phyloP scores from a whole-genome alignment of 1,140 invertebrate species.

The Neodiprion lecontei region DNA sequence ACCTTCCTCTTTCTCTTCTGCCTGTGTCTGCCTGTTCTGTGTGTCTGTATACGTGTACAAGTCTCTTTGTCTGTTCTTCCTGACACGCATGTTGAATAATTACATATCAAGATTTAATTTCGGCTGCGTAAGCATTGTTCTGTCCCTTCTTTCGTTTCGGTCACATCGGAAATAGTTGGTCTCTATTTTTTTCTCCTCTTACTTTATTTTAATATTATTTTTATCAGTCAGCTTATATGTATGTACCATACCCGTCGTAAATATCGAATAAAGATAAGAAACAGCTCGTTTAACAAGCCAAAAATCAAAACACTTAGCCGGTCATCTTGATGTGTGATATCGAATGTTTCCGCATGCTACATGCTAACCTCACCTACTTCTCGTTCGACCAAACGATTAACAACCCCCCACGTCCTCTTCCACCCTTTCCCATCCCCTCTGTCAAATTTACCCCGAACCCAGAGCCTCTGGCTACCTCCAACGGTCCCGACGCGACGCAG shows the following conservation, averaged over 20 bases:
- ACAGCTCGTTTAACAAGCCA: too few species aligned
- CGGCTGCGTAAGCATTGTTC: not conserved
- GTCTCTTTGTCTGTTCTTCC: too few species aligned
- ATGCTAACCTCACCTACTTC: conserved; percentile 19
- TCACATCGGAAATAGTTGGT: conserved; percentile 16
- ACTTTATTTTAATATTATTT: too few species aligned
- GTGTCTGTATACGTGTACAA: too few species aligned
- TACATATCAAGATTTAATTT: conserved; percentile 34
- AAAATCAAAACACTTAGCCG: not conserved
- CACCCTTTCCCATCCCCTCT: not conserved
- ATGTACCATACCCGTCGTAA: too few species aligned
- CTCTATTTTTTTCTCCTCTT: not conserved
- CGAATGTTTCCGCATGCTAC: conserved; percentile 19
- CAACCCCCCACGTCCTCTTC: conserved; percentile 8
- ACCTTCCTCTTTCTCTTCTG: too few species aligned
- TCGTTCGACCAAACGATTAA: conserved; percentile 14
- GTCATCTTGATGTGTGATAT: conserved; percentile 33
- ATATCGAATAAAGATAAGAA: too few species aligned
- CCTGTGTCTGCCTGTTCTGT: too few species aligned
- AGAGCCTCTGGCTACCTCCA: conserved; percentile 32
- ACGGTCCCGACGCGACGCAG: conserved; percentile 60
- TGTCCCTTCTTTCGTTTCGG: conserved; percentile 18
- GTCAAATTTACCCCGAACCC: not conserved
- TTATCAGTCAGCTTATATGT: too few species aligned
- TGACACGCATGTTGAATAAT: conserved; percentile 17